phyloP scores from a whole-genome alignment of 2,797 vertebrate genomes.

The Halcyon chelicuti region DNA sequence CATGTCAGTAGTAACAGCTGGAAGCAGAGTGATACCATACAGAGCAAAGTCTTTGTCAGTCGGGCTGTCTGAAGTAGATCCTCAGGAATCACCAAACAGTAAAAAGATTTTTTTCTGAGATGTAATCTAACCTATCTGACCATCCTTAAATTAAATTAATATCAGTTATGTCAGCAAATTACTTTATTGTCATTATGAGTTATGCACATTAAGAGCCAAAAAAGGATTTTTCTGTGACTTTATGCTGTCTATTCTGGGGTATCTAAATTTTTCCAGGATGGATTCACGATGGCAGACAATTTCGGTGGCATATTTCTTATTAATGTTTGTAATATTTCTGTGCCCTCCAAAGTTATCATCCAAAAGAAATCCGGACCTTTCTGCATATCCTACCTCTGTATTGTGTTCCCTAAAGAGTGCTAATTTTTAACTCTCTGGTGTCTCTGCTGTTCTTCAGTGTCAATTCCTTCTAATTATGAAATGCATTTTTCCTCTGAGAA shows the following conservation, averaged over 20 bases:
- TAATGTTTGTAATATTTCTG: not conserved
- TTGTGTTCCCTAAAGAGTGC: slow-evolving; percentile 51
- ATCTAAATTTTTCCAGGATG: not conserved
- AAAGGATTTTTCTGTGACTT: not conserved
- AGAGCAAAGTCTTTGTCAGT: not conserved
- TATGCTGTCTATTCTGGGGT: not conserved
- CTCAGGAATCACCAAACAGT: not conserved
- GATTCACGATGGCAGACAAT: not conserved
- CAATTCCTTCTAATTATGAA: not conserved
- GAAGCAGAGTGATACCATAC: not conserved
- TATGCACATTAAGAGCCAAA: slow-evolving; percentile 1
- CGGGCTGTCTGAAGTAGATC: not conserved
- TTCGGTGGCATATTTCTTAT: not conserved
- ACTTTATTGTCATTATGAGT: slow-evolving; percentile 19
- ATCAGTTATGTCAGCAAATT: not conserved
- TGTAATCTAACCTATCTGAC: not conserved
- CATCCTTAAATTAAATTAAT: not conserved
- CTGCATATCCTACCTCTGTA: not conserved
- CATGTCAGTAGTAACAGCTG: not conserved
- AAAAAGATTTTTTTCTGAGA: not conserved
- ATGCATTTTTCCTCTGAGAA: not conserved
- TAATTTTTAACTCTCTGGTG: not conserved
- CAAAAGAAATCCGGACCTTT: not conserved
- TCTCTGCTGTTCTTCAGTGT: not conserved
- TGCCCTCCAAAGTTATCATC: not conserved